A percentile compares a stretch with the other conserved stretches of the same genome.
These are phyloP conservation scores for Acromyrmex echinatior DNA, from an alignment of 1,140 invertebrate species.

Conservation along the genomic window DNA sequence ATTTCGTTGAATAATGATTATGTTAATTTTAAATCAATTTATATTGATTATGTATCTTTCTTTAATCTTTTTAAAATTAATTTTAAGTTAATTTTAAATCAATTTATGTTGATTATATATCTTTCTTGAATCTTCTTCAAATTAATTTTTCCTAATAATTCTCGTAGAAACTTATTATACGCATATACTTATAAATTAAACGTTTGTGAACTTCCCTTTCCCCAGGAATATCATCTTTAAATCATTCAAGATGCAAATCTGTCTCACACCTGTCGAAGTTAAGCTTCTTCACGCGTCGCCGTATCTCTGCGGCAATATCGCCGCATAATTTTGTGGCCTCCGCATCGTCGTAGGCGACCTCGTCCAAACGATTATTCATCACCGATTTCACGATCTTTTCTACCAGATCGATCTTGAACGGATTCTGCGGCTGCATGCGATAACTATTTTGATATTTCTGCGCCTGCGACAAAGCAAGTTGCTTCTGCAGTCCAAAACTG, in stretches of 20 bases:
- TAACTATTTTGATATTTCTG: constrained; percentile 86
- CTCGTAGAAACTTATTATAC: not conserved
- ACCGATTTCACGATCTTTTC: constrained; percentile 85
- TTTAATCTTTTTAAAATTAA: not conserved
- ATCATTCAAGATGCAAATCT: not conserved
- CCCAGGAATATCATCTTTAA: not conserved
- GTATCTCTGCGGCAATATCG: constrained; percentile 83
- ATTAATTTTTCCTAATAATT: not conserved
- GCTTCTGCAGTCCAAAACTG: too few species aligned
- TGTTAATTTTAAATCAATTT: not conserved
- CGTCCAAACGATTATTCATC: constrained; percentile 84
- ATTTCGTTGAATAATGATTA: not conserved
- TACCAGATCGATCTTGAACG: constrained; percentile 86
- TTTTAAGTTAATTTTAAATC: constrained; percentile 2
- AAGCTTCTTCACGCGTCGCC: constrained; percentile 83
- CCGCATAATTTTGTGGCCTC: constrained; percentile 82
- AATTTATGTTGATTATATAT: not conserved
- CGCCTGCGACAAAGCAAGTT: constrained; percentile 69
- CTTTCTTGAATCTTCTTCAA: not conserved
- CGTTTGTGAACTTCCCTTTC: not conserved
- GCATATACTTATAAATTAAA: not conserved
- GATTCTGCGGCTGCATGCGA: constrained; percentile 85
- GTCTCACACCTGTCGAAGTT: constrained; percentile 86
- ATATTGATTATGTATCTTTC: not conserved
- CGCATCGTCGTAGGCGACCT: constrained; percentile 84